Base-by-base conservation (phyloP, 2,797 vertebrate species). In the Catostomus latipinnis region DNA sequence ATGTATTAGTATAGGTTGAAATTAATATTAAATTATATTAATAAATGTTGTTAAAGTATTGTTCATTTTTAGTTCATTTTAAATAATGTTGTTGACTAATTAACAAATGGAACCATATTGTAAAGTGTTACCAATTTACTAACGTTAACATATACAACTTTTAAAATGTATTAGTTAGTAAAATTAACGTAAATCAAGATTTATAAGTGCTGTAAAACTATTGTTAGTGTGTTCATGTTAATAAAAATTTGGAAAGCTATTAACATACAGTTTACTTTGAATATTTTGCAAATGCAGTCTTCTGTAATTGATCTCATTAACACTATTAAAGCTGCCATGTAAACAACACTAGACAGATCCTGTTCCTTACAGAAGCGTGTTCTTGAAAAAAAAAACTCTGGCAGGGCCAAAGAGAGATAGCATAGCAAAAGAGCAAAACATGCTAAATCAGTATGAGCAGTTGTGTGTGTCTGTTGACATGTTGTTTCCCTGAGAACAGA, bases 401-500 rank as follows among this genome's bases (percentile, higher is more conserved):
- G 8, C 57, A 10, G 9, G 11, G 63, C 57, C 13, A 54, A 34
- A 43, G 22, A 22, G 22, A 22, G 22, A 22, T 22, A 22, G 22
- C 48, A 10, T 52, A 70, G 63, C 16, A 66, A 76, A 75, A 76
- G 80, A 82, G 74, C 67, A 72, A 85, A 56, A 48, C 58, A 65
- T 72, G 72, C 50, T 54, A 61, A 78, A 52, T 60, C 62, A 76
- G 69, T 69, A 66, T 70, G 77, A 81, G 71, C 74, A 70, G 78
- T 76, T 69, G 65, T 66, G 70, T 74, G 76, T 83, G 69, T 84
- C 68, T 84, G 78, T 48, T 52, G 75, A 79, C 77, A 81, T 61
- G 82, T 72, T 78, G 83, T 79, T 82, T 76, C 65, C 57, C 48
- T 45, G 78, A 81, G 81, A 83, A 84, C 78, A 81, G 82, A 78